phyloP scores from a whole-genome alignment of 2,797 vertebrate genomes.

The Novumbra hubbsi region DNA sequence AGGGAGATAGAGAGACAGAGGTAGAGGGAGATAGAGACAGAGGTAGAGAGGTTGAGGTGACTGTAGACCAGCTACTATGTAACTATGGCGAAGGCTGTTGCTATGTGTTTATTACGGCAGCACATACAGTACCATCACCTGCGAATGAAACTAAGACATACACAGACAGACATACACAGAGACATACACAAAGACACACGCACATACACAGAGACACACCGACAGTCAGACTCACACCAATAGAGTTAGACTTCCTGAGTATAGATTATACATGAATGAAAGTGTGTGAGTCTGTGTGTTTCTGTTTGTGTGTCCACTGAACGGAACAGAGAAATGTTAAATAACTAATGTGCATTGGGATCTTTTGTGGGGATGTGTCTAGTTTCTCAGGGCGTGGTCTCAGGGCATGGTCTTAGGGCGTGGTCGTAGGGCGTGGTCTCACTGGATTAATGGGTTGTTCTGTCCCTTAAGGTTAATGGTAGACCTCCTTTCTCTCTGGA shows the following conservation, averaged over 20 bases:
- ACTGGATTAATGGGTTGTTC: too few relatives aligned
- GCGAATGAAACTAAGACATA: too few relatives aligned
- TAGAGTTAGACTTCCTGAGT: neutral
- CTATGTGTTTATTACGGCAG: too few relatives aligned
- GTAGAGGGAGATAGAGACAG: neutral
- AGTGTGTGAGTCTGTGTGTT: neutral
- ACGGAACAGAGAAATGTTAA: neutral
- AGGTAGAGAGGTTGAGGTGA: neutral
- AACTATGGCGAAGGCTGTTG: too few relatives aligned
- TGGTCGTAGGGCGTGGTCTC: too few relatives aligned
- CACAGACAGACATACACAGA: neutral
- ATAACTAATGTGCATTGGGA: neutral
- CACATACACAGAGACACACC: neutral
- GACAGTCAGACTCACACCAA: neutral
- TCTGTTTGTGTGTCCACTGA: fast-evolving
- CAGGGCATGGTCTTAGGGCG: too few relatives aligned
- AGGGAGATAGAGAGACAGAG: too few relatives aligned
- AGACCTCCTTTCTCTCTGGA: too few relatives aligned
- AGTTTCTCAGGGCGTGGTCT: too few relatives aligned
- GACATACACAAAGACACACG: neutral
- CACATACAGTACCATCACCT: too few relatives aligned
- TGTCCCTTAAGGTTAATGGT: too few relatives aligned
- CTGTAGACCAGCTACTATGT: neutral
- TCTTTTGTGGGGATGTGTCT: too few relatives aligned
- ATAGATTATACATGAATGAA: neutral